Base-by-base conservation (phyloP, 1,140 invertebrate species). In the Hermatobates lingyangjiaoensis region DNA sequence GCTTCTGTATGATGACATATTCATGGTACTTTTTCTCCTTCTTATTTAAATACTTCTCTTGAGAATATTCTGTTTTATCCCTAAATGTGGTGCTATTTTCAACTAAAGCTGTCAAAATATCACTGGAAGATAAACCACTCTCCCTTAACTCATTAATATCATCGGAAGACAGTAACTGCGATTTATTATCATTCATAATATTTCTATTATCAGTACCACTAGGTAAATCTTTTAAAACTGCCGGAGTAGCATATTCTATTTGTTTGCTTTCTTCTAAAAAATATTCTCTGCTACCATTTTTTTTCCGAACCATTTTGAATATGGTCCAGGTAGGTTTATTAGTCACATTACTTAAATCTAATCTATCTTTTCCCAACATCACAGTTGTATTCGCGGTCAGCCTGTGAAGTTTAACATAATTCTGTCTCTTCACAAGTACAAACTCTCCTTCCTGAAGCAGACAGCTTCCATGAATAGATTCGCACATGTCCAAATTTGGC, bases 11-110 rank as follows among this genome's bases (percentile, higher is more conserved):
- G 52, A 79, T 77, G 20, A 90, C 66, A 60, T 76, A 83, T 58
- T 84, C 80, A 62, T 76, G 83, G 65, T 92, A 93, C 63, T 93
- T 93, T 56, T 81, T 83, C 58, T 88, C 83, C 65, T 96, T 96
- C 63, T 95, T 95, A 45, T 80, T 83, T 5, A 96, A 73, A 64
- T 95, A 96, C 64, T 96, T 96, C 58, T 89, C 83, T 66, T 95
- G 88, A 0, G 89, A 86, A 64, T 81, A 95, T 60, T 85, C 85
- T 1, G 90, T 95, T 72, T 93, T 94, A 27, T 74, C 71, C 25
- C 74, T 71, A 66, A 88, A 89, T 10, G 87, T 89, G 53, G 77
- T 80, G 39, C 89, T 95, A 63, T 93, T 93, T 54, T 81, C 81
- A 38, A 95, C 81, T 3, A 97, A 68, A 42, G 81, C 80, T 51